These are phyloP conservation scores for Leptopilina myrica DNA, from an alignment of 2,888 invertebrate species.

Conservation along the genomic window DNA sequence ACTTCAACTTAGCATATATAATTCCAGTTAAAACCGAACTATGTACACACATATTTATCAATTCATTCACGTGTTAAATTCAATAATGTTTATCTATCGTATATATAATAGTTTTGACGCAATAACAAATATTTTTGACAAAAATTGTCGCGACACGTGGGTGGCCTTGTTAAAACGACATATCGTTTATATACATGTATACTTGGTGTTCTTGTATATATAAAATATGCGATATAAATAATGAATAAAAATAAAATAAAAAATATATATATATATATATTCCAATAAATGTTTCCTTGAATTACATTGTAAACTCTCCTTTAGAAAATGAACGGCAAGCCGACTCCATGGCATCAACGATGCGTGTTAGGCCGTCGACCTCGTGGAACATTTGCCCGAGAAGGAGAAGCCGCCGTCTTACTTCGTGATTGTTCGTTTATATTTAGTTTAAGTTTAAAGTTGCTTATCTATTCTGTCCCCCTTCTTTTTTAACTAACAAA, in stretches of 20 bases:
- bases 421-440: constrained; percentile 54
- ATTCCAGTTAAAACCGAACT: too few relatives aligned
- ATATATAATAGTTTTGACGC: too few relatives aligned
- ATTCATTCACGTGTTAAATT: too few relatives aligned
- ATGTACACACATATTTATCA: too few relatives aligned
- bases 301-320: constrained; percentile 9
- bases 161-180: not conserved
- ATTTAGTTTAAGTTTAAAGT: constrained; percentile 44
- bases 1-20: too few relatives aligned
- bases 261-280: not conserved
- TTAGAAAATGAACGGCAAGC: constrained; percentile 42
- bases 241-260: not conserved
- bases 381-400: constrained; percentile 67
- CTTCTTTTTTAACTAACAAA: constrained; percentile 24
- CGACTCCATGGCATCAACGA: constrained; percentile 72
- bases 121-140: too few relatives aligned
- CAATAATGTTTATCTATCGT: too few relatives aligned
- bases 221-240: too few relatives aligned
- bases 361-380: constrained; percentile 75
- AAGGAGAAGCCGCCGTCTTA: constrained; percentile 48
- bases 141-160: too few relatives aligned
- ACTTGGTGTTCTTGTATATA: too few relatives aligned
- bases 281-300: constrained; percentile 11
- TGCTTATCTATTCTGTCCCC: constrained; percentile 57
- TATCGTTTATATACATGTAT: not conserved